Base-by-base conservation (phyloP, 2,113 vertebrate species). In the Gasterosteus nipponicus region DNA sequence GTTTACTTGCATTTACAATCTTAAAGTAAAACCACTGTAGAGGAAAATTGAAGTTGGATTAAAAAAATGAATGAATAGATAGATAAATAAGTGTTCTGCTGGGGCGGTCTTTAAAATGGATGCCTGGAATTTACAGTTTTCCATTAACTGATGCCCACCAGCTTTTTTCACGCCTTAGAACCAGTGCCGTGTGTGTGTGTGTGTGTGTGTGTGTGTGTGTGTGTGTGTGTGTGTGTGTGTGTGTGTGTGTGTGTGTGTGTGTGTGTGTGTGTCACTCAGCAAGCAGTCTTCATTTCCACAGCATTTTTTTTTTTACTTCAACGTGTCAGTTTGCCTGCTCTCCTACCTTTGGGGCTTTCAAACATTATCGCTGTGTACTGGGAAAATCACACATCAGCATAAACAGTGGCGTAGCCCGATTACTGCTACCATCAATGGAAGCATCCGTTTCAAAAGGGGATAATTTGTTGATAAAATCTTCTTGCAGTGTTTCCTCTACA, bases 21-120 rank as follows among this genome's bases (percentile, higher is more conserved):
- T 94, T 85, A 82, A 26, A 26, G 89, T 93, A 93, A 93, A 93
- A 92, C 91, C 92, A 93, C 89, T 92, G 92, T 94, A 91, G 92
- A 93, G 92, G 94, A 94, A 94, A 94, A 94, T 94, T 94, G 93
- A 93, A 94, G 91, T 92, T 92, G 92, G 91, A 91, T 93, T 93
- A 86, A 90, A 92, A 92, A 66, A 92, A 91, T 86, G 91, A 91
- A 92, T 92, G 87, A 92, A 92, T 90, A 89, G 81, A 93, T 91
- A 90, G 86, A 94, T 93, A 93, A 91, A 93, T 93, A 92, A 93
- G 89, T 89, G 83, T 89, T 92, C 86, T 89, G 89, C 87, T 89
- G 47, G 75, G 86, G 92, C 90, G 84, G 91, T 89, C 90, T 93
- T 93, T 92, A 92, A 93, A 93, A 91, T 81, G 86, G 88, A 91